These are phyloP conservation scores for Drosophila differens DNA, from an alignment of 2,888 invertebrate genomes.

Conservation along the genomic window DNA sequence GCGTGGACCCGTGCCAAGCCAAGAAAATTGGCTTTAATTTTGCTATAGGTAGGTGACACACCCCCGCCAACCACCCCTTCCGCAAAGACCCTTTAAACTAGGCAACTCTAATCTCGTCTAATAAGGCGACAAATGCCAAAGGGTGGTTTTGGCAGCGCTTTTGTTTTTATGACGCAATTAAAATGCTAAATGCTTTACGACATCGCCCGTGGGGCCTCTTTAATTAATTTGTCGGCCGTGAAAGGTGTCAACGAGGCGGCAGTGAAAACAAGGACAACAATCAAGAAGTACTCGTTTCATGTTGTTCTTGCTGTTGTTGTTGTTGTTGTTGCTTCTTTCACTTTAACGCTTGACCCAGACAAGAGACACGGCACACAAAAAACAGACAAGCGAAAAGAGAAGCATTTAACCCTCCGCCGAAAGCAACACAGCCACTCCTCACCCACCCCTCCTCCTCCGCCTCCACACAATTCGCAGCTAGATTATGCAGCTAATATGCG, in stretches of 20 bases:
- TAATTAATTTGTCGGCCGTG: constrained; percentile 77
- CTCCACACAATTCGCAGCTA: background rate
- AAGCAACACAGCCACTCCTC: constrained; percentile 13
- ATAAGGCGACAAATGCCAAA: constrained; percentile 69
- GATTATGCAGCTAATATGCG: constrained; percentile 54
- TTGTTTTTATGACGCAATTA: constrained; percentile 70
- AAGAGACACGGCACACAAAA: constrained; percentile 31
- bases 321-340: constrained; percentile 30
- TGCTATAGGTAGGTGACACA: background rate
- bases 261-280: constrained; percentile 62
- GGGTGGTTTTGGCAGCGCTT: constrained; percentile 11
- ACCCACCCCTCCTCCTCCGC: background rate
- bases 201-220: constrained; percentile 58
- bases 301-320: constrained; percentile 14
- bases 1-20: constrained; percentile 12
- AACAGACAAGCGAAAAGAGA: constrained; percentile 33
- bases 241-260: constrained; percentile 72
- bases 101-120: constrained; percentile 62
- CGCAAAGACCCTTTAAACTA: background rate
- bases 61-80: background rate
- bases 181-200: constrained; percentile 77
- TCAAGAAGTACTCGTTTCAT: constrained; percentile 11
- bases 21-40: constrained; percentile 43
- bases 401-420: constrained; percentile 39
- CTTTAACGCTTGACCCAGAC: constrained; percentile 71